Evolutionary conservation across 2,113 vertebrate species (phyloP), one percentile per base, ranked within the genome.

Genomic region (Grammomys surdaster): DNA sequence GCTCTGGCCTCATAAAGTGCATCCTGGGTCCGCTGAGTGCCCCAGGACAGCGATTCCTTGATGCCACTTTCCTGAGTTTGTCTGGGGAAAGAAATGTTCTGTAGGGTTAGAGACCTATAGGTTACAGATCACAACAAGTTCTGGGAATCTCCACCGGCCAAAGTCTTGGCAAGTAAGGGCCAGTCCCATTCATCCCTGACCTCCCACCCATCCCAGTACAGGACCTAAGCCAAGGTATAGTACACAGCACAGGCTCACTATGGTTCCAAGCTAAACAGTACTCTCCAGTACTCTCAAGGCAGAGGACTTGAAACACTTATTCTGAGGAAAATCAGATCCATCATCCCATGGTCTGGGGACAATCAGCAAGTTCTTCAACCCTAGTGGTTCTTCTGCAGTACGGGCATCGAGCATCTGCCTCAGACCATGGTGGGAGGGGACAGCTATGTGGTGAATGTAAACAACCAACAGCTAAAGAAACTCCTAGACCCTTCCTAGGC

Each of bases 31-130:
- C 98, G 99, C 60, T 99, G 99, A 0, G 98, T 98, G 19, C 98
- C 99, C 99, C 99, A 99, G 0, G 99, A 99, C 14, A 99, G 98
- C 1, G 99, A 99, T 17, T 98, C 98, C 85, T 98, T 99, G 94
- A 99, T 98, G 94, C 98, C 98, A 54, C 97, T 98, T 77, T 99
- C 99, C 1, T 98, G 98, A 22, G 98, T 97, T 82, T 99, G 98
- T 91, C 99, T 98, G 98, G 48, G 73, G 73, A 88, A 85, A 11
- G 4, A 67, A 11, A 28, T 40, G 31, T 24, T 36, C 76, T 56
- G 10, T 13, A 16, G 33, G 22, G 91, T 60, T 16, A 26, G 65
- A 84, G 31, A 69, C 5, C 43, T 3, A 6, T 0, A 1, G 40
- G 9, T 36, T 40, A 19, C 2, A 16, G n/a, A 36, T 63, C 0